Base-by-base conservation (phyloP, 1,140 invertebrate genomes). In the Drosophila baimaii region DNA sequence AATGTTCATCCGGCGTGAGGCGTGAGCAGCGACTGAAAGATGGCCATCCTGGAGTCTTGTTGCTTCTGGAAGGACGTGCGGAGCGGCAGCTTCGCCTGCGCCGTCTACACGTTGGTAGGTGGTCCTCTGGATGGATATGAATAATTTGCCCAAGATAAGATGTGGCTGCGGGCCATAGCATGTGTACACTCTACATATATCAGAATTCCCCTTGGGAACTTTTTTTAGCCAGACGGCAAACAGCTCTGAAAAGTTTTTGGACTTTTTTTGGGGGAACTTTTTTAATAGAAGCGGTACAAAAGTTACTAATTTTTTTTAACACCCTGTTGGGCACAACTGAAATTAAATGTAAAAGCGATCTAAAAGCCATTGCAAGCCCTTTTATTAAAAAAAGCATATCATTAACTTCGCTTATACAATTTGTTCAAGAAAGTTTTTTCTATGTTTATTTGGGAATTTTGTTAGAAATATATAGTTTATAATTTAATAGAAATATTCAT, bases 21-120 rank as follows among this genome's bases (percentile, higher is more conserved):
- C 65, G 77, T 65, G 65, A 79, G 62, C 37, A 79, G 62, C 37
- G 39, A 65, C 58, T 55, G 27, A 56, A 77, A 64, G 63, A 97
- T 96, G 96, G 94, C 95, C 41, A 95, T 97, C 78, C 94, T 97
- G 83, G 94, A 95, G 74, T 95, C 95, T 43, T 97, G 96, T 91
- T 97, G 96, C 91, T 97, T 96, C 82, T 97, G 95, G 95, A 94
- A 95, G 61, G 95, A 95, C 25, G 94, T 97, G 21, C 94, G 96
- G 25, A 95, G 93, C 65, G 96, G 96, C 15, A 96, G 96, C 91
- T 96, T 95, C 75, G 96, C 95, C 21, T 95, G 95, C 72, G 96
- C 94, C 41, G 79, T 95, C 80, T 97, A 96, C 88, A 95, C 95
- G 0, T 91, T 94, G 93, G 96, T 97, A 93, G 94, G 94, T 95